These are phyloP conservation scores for Acrocephalus arundinaceus DNA, from an alignment of 2,113 vertebrate genomes.

Conservation along the genomic window DNA sequence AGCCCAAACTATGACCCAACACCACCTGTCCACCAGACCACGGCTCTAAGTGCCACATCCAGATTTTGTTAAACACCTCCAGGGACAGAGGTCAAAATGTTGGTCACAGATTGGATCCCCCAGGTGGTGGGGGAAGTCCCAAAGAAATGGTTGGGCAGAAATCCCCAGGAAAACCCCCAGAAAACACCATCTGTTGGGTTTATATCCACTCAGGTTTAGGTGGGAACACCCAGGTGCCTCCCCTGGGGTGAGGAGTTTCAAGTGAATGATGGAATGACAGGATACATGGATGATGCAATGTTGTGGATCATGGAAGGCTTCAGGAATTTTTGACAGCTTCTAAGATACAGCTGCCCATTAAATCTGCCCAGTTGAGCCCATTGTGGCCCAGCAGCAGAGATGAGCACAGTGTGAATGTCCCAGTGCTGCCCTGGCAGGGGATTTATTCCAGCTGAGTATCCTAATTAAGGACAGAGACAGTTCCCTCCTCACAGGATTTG, in stretches of 20 bases:
- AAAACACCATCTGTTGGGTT: rapidly evolving
- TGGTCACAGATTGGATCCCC: not conserved
- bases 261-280: not conserved
- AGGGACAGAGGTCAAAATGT: not conserved
- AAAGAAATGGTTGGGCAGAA: not conserved
- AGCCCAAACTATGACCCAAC: not conserved
- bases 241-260: not conserved
- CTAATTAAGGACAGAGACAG: not conserved
- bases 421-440: not conserved
- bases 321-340: rapidly evolving
- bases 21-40: no score
- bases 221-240: rapidly evolving
- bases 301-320: not conserved
- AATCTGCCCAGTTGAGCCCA: not conserved
- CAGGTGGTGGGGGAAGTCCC: rapidly evolving
- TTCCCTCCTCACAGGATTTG: not conserved
- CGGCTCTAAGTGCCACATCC: not conserved
- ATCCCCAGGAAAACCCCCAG: not conserved
- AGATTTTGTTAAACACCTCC: not conserved
- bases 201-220: not conserved
- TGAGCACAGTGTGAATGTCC: not conserved
- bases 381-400: not conserved
- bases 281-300: rapidly evolving
- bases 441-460: not conserved
- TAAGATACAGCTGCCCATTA: not conserved